Percentiles rank a stretch among this genome's conserved stretches.
Evolutionary conservation across 2,797 vertebrate genomes (phyloP).

Genomic region (Monodelphis domestica): DNA sequence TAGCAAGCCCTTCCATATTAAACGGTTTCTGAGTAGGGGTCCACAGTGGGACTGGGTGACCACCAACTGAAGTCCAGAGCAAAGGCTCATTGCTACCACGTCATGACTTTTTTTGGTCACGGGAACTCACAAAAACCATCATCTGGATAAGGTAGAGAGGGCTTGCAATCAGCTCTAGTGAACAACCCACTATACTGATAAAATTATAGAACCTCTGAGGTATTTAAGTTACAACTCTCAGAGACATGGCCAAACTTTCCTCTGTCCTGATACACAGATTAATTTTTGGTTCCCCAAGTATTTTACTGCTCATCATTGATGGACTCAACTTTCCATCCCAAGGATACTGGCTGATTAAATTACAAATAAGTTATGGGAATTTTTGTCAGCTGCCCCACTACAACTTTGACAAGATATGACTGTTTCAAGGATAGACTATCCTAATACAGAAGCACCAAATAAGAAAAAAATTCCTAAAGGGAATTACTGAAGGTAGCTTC

Average conservation of each 20-base stretch:
- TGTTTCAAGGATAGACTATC: not conserved
- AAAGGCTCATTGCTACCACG: not conserved
- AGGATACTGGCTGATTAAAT: not conserved
- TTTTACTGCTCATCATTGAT: not conserved
- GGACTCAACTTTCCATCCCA: not conserved
- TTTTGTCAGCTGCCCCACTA: not conserved
- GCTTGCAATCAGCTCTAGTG: not conserved
- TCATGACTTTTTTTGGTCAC: not conserved
- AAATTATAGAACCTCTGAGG: not conserved
- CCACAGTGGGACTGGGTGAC: not conserved
- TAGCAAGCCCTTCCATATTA: not conserved
- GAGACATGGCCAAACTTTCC: not conserved
- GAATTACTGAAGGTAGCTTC: not conserved
- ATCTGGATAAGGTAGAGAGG: not conserved
- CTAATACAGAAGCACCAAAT: not conserved
- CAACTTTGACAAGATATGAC: not conserved
- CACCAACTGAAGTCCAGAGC: not conserved
- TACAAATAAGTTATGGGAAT: not conserved
- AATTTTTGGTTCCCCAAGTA: not conserved
- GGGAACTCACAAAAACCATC: not conserved
- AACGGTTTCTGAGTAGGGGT: not conserved
- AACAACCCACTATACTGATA: not conserved
- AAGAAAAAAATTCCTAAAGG: not conserved
- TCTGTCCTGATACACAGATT: not conserved
- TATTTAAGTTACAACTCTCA: not conserved